Evolutionary conservation across 1,140 invertebrate species (phyloP).

Genomic region (Pseudomyrmex dendroicus): DNA sequence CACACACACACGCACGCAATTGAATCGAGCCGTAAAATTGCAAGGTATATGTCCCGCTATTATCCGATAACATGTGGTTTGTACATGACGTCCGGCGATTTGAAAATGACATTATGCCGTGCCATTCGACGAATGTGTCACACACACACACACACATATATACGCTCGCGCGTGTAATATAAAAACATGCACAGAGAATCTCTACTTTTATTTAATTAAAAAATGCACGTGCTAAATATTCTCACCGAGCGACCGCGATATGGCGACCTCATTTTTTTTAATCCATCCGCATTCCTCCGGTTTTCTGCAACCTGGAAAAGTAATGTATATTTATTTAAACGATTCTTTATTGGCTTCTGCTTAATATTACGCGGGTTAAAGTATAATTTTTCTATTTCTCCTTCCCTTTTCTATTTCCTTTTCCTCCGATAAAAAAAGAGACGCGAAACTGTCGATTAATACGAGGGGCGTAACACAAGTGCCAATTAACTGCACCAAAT

Average conservation of each 20-base stretch:
- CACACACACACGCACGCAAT: not conserved
- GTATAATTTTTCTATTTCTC: not conserved
- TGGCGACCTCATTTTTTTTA: conserved; percentile 31
- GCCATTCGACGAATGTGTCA: conserved; percentile 41
- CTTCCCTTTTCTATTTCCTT: conserved; percentile 44
- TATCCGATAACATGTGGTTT: conserved; percentile 52
- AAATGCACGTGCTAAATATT: conserved; percentile 29
- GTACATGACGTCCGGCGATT: conserved; percentile 51
- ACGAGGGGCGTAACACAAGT: conserved; percentile 15
- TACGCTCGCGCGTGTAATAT: conserved; percentile 19
- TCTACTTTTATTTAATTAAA: conserved; percentile 43
- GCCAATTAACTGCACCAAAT: conserved; percentile 60
- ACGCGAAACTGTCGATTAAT: conserved; percentile 64
- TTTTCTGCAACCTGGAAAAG: conserved; percentile 1
- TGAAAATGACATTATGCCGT: conserved; percentile 53
- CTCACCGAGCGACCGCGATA: not conserved
- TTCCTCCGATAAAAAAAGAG: conserved; percentile 33
- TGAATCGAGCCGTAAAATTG: conserved; percentile 43
- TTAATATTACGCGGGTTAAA: conserved; percentile 1
- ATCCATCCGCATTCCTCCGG: conserved; percentile 23
- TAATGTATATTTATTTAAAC: conserved; percentile 36
- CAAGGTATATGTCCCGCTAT: conserved; percentile 34
- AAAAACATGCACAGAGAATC: conserved; percentile 1
- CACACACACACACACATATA: conserved; percentile 9
- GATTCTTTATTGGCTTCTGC: conserved; percentile 3